Evolutionary conservation across 2,888 invertebrate genomes (phyloP).

Genomic region (Andrena hattorfiana): DNA sequence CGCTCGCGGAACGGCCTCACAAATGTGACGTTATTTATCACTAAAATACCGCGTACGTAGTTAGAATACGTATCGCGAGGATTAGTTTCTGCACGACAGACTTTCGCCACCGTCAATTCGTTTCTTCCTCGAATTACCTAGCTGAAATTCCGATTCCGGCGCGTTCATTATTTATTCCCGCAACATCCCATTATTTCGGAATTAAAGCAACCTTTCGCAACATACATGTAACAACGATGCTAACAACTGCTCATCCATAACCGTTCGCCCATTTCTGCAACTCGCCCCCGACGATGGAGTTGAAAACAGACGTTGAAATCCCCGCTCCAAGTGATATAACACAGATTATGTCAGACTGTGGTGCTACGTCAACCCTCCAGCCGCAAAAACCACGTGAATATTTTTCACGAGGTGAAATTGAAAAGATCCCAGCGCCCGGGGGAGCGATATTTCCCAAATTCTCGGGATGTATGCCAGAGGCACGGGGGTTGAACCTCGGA

Average conservation of each 20-base stretch:
- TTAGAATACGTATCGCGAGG: slow-evolving; percentile 37
- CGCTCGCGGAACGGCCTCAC: slow-evolving; percentile 43
- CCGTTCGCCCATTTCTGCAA: background rate
- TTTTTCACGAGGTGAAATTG: slow-evolving; percentile 16
- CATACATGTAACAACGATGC: background rate
- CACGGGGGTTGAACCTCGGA: background rate
- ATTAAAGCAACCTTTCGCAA: background rate
- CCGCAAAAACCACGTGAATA: slow-evolving; percentile 7
- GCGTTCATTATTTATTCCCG: background rate
- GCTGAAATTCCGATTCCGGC: slow-evolving; percentile 10
- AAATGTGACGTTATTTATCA: slow-evolving; percentile 58
- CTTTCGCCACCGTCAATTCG: slow-evolving; percentile 21
- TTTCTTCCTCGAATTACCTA: slow-evolving; percentile 38
- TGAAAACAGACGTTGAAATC: background rate
- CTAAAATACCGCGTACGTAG: slow-evolving; percentile 21
- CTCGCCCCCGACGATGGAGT: background rate
- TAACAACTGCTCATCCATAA: background rate
- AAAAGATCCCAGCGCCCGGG: slow-evolving; percentile 10
- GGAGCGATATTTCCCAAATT: slow-evolving; percentile 26
- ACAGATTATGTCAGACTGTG: slow-evolving; percentile 22
- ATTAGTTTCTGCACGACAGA: slow-evolving; percentile 28
- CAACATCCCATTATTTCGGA: background rate
- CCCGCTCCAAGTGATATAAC: slow-evolving; percentile 12
- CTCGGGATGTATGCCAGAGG: background rate
- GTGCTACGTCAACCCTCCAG: background rate